Conservation (phyloP, 1,140 invertebrate genomes). For the Lordiphosa clarofinis region DNA sequence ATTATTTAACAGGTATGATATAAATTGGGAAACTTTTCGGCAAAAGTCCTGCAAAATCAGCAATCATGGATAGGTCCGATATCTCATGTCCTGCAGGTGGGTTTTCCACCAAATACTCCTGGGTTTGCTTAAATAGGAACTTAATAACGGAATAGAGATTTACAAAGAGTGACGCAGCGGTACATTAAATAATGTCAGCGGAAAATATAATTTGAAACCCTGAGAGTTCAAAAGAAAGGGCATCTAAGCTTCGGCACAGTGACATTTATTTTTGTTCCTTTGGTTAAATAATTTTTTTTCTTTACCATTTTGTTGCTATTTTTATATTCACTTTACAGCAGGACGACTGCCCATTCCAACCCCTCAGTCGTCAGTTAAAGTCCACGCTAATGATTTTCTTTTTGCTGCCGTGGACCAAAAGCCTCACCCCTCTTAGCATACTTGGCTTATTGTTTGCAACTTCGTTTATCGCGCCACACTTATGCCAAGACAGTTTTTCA, state of each 20-base stretch:
- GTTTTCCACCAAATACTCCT: too few species aligned
- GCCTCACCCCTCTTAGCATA: background rate
- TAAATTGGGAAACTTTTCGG: too few species aligned
- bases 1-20: too few species aligned
- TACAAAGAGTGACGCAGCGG: too few species aligned
- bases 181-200: too few species aligned
- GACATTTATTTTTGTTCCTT: conserved; percentile 5
- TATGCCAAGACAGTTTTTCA: background rate
- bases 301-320: conserved; percentile 35
- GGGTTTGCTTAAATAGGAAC: too few species aligned
- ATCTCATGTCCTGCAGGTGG: too few species aligned
- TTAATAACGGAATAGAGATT: too few species aligned
- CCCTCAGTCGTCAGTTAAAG: background rate
- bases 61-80: too few species aligned
- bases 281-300: conserved; percentile 1
- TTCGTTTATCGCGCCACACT: conserved; percentile 3
- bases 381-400: conserved; percentile 19
- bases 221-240: background rate
- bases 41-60: too few species aligned
- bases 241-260: background rate
- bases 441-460: conserved; percentile 9
- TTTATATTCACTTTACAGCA: conserved; percentile 30
- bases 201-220: too few species aligned
- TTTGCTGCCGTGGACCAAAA: background rate
- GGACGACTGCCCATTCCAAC: conserved; percentile 6